Evolutionary conservation across 2,888 invertebrate genomes (phyloP).

Genomic region (Ophion obscuratus): DNA sequence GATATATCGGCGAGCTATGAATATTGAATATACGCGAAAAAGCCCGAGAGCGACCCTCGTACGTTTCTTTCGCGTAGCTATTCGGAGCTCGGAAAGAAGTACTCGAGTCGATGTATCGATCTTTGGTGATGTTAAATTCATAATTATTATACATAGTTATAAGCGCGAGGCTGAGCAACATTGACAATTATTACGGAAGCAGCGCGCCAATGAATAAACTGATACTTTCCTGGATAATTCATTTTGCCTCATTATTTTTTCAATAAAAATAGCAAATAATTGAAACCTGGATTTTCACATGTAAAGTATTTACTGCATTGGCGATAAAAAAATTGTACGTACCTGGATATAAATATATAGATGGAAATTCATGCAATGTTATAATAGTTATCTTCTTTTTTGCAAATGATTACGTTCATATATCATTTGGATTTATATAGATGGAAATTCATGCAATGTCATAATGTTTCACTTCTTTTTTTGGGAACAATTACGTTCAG

Average conservation of each 20-base stretch:
- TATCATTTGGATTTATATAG: neutral
- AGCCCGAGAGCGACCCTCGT: neutral
- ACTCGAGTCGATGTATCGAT: constrained; percentile 16
- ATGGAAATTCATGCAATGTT: neutral
- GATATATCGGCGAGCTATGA: neutral
- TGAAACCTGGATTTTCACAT: neutral
- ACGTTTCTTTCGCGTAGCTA: neutral
- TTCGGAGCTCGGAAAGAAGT: neutral
- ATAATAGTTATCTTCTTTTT: constrained; percentile 11
- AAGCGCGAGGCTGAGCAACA: constrained; percentile 6
- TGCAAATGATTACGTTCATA: constrained; percentile 45
- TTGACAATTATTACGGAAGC: constrained; percentile 5
- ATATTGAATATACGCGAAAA: too few species aligned
- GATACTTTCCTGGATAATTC: neutral
- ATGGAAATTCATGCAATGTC: neutral
- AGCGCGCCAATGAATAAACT: neutral
- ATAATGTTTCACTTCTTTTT: constrained; percentile 6
- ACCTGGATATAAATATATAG: neutral
- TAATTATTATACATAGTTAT: constrained; percentile 16
- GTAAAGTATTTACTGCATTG: neutral
- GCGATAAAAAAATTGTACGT: neutral
- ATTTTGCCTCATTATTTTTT: neutral
- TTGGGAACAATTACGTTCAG: constrained; percentile 60
- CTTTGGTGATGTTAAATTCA: constrained; percentile 1
- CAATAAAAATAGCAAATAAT: neutral